Conservation (phyloP, 2,888 invertebrate species). For the Phania funesta region DNA sequence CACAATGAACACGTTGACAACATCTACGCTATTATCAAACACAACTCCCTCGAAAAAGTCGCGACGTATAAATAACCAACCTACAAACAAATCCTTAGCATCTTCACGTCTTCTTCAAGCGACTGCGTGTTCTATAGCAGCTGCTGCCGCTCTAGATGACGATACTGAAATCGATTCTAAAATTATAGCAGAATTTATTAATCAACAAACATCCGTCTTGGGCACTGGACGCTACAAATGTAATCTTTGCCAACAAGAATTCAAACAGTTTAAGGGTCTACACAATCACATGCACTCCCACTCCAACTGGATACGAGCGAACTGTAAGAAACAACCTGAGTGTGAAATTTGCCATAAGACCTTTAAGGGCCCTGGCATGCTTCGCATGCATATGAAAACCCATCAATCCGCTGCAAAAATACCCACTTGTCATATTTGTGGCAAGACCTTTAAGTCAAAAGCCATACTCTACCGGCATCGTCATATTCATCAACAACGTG, state of each 20-base stretch:
- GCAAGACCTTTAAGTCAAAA: conserved; percentile 83
- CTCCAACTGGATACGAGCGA: conserved; percentile 84
- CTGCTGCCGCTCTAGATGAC: conserved; percentile 74
- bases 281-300: conserved; percentile 84
- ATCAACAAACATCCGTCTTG: conserved; percentile 82
- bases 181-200: conserved; percentile 79
- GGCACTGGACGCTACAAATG: conserved; percentile 83
- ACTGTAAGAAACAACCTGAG: conserved; percentile 85
- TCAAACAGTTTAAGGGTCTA: conserved; percentile 83
- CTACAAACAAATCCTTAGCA: conserved; percentile 51
- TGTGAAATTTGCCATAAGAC: conserved; percentile 83
- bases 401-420: conserved; percentile 83
- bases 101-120: conserved; percentile 75
- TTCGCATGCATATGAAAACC: conserved; percentile 85
- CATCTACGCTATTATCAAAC: neutral
- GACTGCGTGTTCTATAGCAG: conserved; percentile 76
- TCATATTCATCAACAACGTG: conserved; percentile 83
- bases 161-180: conserved; percentile 78
- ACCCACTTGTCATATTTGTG: conserved; percentile 84
- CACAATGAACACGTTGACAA: conserved; percentile 10
- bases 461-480: conserved; percentile 84
- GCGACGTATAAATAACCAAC: conserved; percentile 52
- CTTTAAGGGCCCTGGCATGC: conserved; percentile 85
- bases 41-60: conserved; percentile 67
- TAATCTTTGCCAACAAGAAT: conserved; percentile 84